Evolutionary conservation across 1,140 invertebrate species (phyloP).

Genomic region (Achroia grisella): DNA sequence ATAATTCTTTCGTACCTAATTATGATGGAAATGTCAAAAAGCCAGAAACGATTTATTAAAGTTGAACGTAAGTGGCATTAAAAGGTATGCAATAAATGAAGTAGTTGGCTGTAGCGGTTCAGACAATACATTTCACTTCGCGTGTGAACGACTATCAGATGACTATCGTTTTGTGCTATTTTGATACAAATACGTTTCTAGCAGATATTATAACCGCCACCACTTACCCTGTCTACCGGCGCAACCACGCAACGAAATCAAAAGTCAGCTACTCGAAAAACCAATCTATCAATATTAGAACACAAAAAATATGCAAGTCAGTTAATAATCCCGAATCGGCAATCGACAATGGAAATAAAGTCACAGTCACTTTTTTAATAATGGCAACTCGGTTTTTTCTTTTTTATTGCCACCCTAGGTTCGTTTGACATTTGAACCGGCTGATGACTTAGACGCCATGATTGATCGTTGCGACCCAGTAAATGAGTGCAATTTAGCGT

Average conservation of each 20-base stretch:
- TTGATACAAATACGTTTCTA: conserved; percentile 46
- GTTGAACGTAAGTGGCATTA: conserved; percentile 31
- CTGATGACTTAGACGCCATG: conserved; percentile 68
- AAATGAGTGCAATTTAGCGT: conserved; percentile 71
- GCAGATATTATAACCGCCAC: conserved; percentile 49
- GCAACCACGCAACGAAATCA: conserved; percentile 52
- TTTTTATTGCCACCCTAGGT: conserved; percentile 70
- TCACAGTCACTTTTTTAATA: conserved; percentile 74
- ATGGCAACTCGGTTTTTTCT: conserved; percentile 65
- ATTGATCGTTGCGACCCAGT: conserved; percentile 69
- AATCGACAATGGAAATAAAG: conserved; percentile 73
- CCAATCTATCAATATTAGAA: conserved; percentile 73
- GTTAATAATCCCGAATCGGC: conserved; percentile 72
- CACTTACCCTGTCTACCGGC: conserved; percentile 27
- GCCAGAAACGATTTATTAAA: conserved; percentile 27
- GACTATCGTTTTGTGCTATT: conserved; percentile 54
- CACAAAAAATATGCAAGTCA: conserved; percentile 74
- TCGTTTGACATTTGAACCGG: conserved; percentile 71
- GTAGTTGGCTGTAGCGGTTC: conserved; percentile 23
- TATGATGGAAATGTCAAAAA: conserved; percentile 23
- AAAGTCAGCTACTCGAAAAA: conserved; percentile 62
- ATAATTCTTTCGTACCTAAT: neutral
- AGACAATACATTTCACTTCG: conserved; percentile 42
- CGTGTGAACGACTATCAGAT: conserved; percentile 42
- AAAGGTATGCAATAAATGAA: conserved; percentile 25